phyloP scores from a whole-genome alignment of 1,140 invertebrate species.

The Cotesia chilonis region DNA sequence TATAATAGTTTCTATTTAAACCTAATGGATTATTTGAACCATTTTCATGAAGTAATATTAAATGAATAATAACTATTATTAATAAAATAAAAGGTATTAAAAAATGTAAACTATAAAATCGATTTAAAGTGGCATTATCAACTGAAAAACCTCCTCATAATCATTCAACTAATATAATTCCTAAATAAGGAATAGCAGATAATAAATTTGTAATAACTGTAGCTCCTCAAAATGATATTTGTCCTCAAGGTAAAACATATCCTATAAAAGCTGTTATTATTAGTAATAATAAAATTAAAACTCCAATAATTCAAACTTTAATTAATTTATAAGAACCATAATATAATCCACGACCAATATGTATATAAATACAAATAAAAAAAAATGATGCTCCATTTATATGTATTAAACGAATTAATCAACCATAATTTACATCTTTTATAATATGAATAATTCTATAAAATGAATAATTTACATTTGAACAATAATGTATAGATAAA shows the following conservation, averaged over 20 bases:
- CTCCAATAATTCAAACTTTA: constrained; percentile 67
- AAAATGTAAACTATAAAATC: constrained; percentile 79
- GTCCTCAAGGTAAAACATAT: constrained; percentile 75
- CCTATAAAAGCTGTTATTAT: constrained; percentile 76
- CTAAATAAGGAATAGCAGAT: constrained; percentile 74
- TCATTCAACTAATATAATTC: constrained; percentile 70
- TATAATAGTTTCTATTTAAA: constrained; percentile 69
- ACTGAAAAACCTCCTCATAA: constrained; percentile 77
- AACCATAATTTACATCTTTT: constrained; percentile 67
- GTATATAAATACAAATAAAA: constrained; percentile 67
- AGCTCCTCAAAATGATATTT: constrained; percentile 78
- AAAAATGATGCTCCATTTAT: constrained; percentile 68
- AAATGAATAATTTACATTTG: constrained; percentile 68
- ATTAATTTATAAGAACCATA: constrained; percentile 67
- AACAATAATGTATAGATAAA: constrained; percentile 70
- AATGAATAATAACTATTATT: constrained; percentile 69
- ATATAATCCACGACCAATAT: constrained; percentile 69
- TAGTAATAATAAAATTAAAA: constrained; percentile 69
- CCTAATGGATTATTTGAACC: constrained; percentile 72
- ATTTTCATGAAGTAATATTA: constrained; percentile 71
- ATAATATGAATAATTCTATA: constrained; percentile 67
- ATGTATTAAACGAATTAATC: constrained; percentile 68
- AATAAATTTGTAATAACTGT: constrained; percentile 78
- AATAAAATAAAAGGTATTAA: constrained; percentile 74
- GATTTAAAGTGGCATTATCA: constrained; percentile 73